Conservation (phyloP, 2,888 invertebrate genomes). For the Melangyna quadrimaculata region DNA sequence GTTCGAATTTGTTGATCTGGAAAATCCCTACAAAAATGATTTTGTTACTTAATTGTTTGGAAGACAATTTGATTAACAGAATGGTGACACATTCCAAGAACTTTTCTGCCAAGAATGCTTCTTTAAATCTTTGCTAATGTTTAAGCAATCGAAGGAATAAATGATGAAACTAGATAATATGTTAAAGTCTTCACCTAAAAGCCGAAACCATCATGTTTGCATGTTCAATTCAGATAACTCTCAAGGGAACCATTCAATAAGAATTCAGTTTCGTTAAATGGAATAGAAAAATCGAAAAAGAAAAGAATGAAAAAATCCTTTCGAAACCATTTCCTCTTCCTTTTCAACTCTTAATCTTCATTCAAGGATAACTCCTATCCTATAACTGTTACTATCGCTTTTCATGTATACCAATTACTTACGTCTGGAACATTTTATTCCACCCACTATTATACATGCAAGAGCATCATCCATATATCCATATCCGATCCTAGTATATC, state of each 20-base stretch:
- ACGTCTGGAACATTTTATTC: conserved; percentile 12
- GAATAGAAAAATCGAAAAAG: background rate
- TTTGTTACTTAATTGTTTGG: no score
- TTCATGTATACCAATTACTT: conserved; percentile 28
- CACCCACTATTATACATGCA: conserved; percentile 8
- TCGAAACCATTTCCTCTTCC: background rate
- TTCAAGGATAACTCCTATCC: conserved; percentile 5
- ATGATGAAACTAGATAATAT: background rate
- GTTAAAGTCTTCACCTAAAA: background rate
- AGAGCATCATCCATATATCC: conserved; percentile 4
- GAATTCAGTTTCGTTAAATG: background rate
- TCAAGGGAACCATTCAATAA: background rate
- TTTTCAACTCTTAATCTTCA: background rate
- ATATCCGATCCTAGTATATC: background rate
- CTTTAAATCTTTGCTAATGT: background rate
- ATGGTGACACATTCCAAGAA: no score
- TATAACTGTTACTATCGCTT: conserved; percentile 7
- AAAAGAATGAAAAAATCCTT: background rate
- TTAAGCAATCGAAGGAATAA: background rate
- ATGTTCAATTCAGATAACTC: conserved; percentile 3
- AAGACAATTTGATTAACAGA: no score
- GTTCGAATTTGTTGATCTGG: no score
- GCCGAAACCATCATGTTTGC: background rate
- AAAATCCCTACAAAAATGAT: no score
- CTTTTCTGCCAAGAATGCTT: background rate